Percentiles rank a stretch among this genome's conserved stretches.
phyloP scores from a whole-genome alignment of 1,140 invertebrate species.

The Drosophila nasuta region DNA sequence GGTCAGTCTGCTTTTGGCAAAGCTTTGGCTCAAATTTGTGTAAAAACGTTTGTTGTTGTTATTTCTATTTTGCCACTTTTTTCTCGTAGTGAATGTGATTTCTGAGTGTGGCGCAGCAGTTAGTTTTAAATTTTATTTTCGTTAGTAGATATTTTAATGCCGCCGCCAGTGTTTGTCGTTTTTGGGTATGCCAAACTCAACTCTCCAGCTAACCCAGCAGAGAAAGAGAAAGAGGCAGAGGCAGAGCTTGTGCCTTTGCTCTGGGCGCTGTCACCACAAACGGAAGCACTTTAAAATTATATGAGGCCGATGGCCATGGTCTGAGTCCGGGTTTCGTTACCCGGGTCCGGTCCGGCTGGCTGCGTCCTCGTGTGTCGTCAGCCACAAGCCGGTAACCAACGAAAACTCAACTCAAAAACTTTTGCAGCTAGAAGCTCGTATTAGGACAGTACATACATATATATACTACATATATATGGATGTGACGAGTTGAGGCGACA shows the following conservation, averaged over 20 bases:
- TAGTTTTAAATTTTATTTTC: conserved; percentile 77
- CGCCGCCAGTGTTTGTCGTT: conserved; percentile 72
- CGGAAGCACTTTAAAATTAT: conserved; percentile 84
- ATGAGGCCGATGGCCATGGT: conserved; percentile 63
- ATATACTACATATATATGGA: neutral
- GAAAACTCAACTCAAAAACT: conserved; percentile 79
- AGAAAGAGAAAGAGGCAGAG: too few species aligned
- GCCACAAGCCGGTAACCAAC: conserved; percentile 81
- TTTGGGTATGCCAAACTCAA: conserved; percentile 50
- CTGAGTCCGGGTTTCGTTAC: conserved; percentile 2
- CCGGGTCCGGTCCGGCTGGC: conserved; percentile 10
- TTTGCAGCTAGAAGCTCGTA: conserved; percentile 48
- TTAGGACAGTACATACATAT: neutral
- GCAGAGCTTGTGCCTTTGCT: conserved; percentile 9
- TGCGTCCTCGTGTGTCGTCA: conserved; percentile 64
- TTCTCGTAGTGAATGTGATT: conserved; percentile 34
- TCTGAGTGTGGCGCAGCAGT: conserved; percentile 50
- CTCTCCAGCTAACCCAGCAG: conserved; percentile 6
- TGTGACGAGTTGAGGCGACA: conserved; percentile 51
- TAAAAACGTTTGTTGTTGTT: conserved; percentile 28
- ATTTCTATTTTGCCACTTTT: neutral
- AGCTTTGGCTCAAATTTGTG: conserved; percentile 22
- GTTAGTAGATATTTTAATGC: conserved; percentile 65
- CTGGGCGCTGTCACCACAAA: conserved; percentile 67
- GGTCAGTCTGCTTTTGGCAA: conserved; percentile 40